A percentile compares a stretch with the other conserved stretches of the same genome.
These are phyloP conservation scores for Proales similis DNA, from an alignment of 1,140 invertebrate genomes.

Conservation along the genomic window DNA sequence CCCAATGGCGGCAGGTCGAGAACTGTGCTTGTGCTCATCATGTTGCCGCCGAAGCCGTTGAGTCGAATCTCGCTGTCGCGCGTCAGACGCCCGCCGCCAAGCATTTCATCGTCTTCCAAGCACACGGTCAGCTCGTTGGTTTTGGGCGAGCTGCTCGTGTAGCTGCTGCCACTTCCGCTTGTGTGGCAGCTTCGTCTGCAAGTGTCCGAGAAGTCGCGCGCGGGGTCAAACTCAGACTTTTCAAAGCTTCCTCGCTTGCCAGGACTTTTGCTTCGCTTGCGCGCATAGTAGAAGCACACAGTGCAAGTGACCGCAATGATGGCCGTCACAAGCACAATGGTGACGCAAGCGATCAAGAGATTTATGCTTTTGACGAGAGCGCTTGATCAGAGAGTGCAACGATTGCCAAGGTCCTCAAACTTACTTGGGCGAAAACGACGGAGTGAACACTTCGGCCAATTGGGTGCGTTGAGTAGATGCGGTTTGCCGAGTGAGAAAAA, in stretches of 20 bases:
- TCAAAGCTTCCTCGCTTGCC: slow-evolving; percentile 6
- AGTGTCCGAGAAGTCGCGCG: slow-evolving; percentile 2
- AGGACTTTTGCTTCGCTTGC: slow-evolving; percentile 9
- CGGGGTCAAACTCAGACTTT: not conserved
- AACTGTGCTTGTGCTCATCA: slow-evolving; percentile 16
- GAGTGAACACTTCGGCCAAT: not conserved
- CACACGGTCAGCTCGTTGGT: slow-evolving; percentile 35
- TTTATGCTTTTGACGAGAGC: too few relatives aligned
- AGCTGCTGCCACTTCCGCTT: slow-evolving; percentile 4
- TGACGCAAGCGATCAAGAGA: too few relatives aligned
- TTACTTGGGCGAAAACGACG: too few relatives aligned
- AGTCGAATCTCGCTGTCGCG: too few relatives aligned
- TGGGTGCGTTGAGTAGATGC: slow-evolving; percentile 7
- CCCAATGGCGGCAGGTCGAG: not conserved
- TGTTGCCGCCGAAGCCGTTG: too few relatives aligned
- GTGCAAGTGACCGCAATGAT: not conserved
- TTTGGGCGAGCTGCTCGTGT: slow-evolving; percentile 18
- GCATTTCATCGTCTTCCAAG: slow-evolving; percentile 1
- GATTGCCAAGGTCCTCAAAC: too few relatives aligned
- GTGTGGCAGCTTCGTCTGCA: slow-evolving; percentile 17
- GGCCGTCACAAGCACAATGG: too few relatives aligned
- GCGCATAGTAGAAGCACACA: slow-evolving; percentile 16
- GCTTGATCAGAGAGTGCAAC: too few relatives aligned
- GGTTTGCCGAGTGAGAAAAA: slow-evolving; percentile 2
- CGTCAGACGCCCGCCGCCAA: slow-evolving; percentile 10